Percentiles rank a stretch among this genome's conserved stretches.
Conservation (phyloP, 2,888 invertebrate species). For the Hydrotaea cyrtoneurina region DNA sequence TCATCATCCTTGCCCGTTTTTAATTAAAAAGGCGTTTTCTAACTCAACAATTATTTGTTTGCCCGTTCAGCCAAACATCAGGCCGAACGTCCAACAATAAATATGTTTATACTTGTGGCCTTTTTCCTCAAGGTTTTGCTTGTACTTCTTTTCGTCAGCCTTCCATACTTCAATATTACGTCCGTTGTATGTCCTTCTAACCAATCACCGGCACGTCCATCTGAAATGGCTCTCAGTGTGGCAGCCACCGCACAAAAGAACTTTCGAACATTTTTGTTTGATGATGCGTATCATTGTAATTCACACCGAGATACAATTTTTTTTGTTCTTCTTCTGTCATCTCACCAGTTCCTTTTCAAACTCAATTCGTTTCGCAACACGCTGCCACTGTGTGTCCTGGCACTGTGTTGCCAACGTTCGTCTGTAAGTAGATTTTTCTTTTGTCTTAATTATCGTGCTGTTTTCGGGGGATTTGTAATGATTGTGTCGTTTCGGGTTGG, state of each 20-base stretch:
- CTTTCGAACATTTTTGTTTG: neutral
- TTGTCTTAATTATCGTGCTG: slow-evolving; percentile 43
- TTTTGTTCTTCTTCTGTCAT: neutral
- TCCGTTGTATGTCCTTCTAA: too few species aligned
- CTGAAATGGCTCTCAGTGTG: neutral
- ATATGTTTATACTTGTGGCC: neutral
- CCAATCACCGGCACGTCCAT: neutral
- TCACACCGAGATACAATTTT: neutral
- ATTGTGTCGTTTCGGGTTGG: slow-evolving; percentile 46
- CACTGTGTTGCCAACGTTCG: neutral
- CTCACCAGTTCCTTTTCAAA: neutral
- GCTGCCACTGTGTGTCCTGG: neutral
- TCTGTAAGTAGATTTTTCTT: neutral
- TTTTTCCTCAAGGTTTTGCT: too few species aligned
- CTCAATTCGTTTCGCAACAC: neutral
- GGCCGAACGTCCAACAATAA: neutral
- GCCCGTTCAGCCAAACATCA: neutral
- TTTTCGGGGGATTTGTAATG: slow-evolving; percentile 49
- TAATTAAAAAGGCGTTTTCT: slow-evolving; percentile 28
- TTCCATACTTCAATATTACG: too few species aligned
- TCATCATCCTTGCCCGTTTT: neutral
- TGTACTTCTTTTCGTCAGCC: too few species aligned
- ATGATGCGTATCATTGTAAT: slow-evolving; percentile 34
- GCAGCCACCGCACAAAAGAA: neutral
- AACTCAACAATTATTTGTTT: slow-evolving; percentile 35